These are phyloP conservation scores for Eumeta japonica DNA, from an alignment of 1,140 invertebrate genomes.

Conservation along the genomic window DNA sequence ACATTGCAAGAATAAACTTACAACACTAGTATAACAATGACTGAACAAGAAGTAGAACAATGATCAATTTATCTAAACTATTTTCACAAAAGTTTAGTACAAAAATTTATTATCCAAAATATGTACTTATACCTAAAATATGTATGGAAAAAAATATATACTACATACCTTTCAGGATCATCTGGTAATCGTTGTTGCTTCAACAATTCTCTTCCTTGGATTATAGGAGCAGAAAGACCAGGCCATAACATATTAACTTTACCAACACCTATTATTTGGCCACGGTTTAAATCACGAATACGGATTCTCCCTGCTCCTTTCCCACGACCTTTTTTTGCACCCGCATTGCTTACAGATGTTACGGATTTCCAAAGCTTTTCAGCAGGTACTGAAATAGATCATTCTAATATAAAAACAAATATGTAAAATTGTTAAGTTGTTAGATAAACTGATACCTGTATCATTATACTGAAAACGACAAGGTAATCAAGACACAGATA, in stretches of 20 bases:
- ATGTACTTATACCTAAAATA: too few relatives aligned
- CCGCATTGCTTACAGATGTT: constrained; percentile 93
- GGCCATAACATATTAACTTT: constrained; percentile 87
- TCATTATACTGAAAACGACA: background rate
- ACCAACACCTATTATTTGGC: constrained; percentile 86
- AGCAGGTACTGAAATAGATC: constrained; percentile 66
- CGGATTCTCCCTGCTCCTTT: constrained; percentile 71
- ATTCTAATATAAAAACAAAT: background rate
- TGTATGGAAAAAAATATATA: constrained; percentile 4
- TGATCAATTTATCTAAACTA: too few relatives aligned
- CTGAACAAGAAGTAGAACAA: too few relatives aligned
- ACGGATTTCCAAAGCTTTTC: constrained; percentile 91
- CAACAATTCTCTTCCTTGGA: constrained; percentile 75
- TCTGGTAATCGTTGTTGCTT: constrained; percentile 68
- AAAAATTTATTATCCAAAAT: too few relatives aligned
- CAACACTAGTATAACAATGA: too few relatives aligned
- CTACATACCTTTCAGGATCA: constrained; percentile 63
- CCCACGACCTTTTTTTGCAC: constrained; percentile 90
- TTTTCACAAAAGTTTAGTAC: too few relatives aligned
- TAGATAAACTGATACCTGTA: background rate
- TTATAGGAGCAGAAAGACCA: constrained; percentile 81
- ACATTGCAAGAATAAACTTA: too few relatives aligned
- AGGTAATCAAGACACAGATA: constrained; percentile 5
- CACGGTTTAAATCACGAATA: constrained; percentile 83
- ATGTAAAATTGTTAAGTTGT: constrained; percentile 5